A percentile compares a stretch with the other conserved stretches of the same genome.
These are phyloP conservation scores for Machaerirhynchus nigripectus DNA, from an alignment of 2,113 vertebrate genomes.

Conservation along the genomic window DNA sequence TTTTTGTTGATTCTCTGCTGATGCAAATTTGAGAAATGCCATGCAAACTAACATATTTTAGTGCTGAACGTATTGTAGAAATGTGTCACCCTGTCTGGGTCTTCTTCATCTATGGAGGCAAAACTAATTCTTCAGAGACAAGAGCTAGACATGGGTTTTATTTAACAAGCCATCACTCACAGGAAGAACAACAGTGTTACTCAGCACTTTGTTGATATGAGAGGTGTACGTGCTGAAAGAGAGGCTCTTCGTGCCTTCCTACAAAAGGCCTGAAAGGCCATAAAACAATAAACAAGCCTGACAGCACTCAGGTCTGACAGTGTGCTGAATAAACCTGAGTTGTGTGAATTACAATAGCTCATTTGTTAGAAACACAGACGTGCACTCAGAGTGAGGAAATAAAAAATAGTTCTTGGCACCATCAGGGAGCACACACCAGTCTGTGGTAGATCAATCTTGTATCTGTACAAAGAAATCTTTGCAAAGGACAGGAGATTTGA, in stretches of 20 bases:
- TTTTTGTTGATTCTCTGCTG: background rate
- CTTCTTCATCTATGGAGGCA: background rate
- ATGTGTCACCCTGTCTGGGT: background rate
- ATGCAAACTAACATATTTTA: background rate
- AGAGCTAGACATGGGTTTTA: background rate
- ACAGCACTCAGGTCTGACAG: background rate
- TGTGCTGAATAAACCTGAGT: background rate
- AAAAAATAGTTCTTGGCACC: background rate
- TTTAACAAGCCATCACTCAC: background rate
- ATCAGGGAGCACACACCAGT: rapidly evolving
- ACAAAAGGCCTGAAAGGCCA: background rate
- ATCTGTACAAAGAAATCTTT: background rate
- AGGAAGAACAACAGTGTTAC: background rate
- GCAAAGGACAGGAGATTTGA: background rate
- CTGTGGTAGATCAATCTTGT: background rate
- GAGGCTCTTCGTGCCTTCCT: background rate
- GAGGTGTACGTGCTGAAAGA: background rate
- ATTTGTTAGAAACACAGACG: background rate
- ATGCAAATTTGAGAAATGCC: background rate
- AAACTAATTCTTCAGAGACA: background rate
- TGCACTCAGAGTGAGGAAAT: background rate
- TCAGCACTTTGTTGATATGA: background rate
- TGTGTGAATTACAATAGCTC: background rate
- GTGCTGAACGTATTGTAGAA: background rate
- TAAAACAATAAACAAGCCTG: conserved; percentile 14